phyloP scores from a whole-genome alignment of 2,797 vertebrate species.

The Sandelia bainsii region DNA sequence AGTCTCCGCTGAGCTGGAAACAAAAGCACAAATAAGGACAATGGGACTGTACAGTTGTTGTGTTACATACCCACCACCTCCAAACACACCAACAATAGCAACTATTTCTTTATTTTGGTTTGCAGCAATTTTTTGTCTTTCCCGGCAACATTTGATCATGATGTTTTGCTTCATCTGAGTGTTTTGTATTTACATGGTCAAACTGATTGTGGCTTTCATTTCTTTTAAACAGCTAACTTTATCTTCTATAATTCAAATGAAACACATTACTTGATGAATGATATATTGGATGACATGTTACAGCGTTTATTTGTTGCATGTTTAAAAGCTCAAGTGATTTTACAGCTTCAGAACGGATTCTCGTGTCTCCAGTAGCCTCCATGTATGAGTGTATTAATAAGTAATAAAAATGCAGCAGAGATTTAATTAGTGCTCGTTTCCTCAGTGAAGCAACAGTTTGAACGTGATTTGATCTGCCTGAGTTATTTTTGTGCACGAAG shows the following conservation, averaged over 20 bases:
- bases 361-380: not conserved
- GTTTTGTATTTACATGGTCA: not conserved
- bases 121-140: too few relatives aligned
- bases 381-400: slow-evolving; percentile 40
- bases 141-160: not conserved
- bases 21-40: too few relatives aligned
- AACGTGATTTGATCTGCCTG: slow-evolving; percentile 32
- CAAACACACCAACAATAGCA: too few relatives aligned
- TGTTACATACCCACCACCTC: too few relatives aligned
- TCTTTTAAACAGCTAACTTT: not conserved
- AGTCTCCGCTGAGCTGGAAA: too few relatives aligned
- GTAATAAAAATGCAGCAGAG: slow-evolving; percentile 39
- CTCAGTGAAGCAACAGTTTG: slow-evolving; percentile 38
- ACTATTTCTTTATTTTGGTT: too few relatives aligned
- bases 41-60: too few relatives aligned
- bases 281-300: slow-evolving; percentile 6
- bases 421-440: slow-evolving; percentile 51
- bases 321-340: slow-evolving; percentile 5
- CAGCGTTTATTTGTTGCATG: not conserved
- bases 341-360: not conserved
- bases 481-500: slow-evolving; percentile 22
- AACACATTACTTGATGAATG: slow-evolving; percentile 15
- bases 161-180: not conserved
- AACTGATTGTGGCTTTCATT: slow-evolving; percentile 3
- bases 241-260: slow-evolving; percentile 26